These are phyloP conservation scores for Anadara kagoshimensis DNA, from an alignment of 1,140 invertebrate genomes.

Conservation along the genomic window DNA sequence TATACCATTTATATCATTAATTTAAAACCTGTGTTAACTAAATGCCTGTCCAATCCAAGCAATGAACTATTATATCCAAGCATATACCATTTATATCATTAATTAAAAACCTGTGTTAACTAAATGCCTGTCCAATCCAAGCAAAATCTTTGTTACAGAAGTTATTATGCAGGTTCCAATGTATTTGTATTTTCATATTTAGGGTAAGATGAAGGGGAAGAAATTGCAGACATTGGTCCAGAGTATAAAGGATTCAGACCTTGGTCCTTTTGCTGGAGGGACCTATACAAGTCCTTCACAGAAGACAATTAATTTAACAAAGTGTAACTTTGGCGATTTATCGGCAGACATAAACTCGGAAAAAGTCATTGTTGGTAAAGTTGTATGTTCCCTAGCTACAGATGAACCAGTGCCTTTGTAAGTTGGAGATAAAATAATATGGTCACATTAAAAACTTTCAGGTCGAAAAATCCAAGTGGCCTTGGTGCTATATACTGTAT, in stretches of 20 bases:
- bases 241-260: constrained; percentile 58
- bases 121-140: too few relatives aligned
- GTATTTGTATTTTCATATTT: constrained; percentile 29
- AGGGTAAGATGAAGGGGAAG: constrained; percentile 83
- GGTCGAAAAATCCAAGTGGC: too few relatives aligned
- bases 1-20: too few relatives aligned
- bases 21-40: too few relatives aligned
- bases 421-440: constrained; percentile 66
- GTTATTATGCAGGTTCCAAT: neutral
- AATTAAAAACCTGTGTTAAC: too few relatives aligned
- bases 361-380: constrained; percentile 85
- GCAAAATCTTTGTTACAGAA: too few relatives aligned
- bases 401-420: constrained; percentile 87
- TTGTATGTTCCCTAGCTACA: constrained; percentile 86
- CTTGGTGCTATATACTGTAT: too few relatives aligned
- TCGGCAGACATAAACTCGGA: constrained; percentile 79
- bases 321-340: constrained; percentile 76
- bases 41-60: too few relatives aligned
- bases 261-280: constrained; percentile 80
- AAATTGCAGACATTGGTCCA: constrained; percentile 61
- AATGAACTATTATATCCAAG: too few relatives aligned
- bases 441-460: too few relatives aligned
- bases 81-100: too few relatives aligned
- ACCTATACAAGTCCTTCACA: constrained; percentile 75
- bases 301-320: constrained; percentile 76